Conservation (phyloP, 2,797 vertebrate genomes). For the Acestrorhynchus altus region DNA sequence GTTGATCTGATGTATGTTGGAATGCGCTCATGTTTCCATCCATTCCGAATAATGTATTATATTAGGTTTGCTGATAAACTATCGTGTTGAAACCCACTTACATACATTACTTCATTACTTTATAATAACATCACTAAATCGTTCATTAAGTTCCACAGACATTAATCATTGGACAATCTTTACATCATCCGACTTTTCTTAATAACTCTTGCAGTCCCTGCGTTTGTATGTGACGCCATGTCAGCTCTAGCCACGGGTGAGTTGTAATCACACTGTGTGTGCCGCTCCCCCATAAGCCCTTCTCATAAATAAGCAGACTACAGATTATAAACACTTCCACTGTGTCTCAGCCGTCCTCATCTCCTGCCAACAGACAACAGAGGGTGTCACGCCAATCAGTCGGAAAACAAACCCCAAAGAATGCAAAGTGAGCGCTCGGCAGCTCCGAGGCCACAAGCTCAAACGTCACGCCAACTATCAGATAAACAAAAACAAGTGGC, state of each 20-base stretch:
- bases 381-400: background rate
- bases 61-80: too few relatives aligned
- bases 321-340: conserved; percentile 40
- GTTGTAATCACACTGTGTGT: conserved; percentile 12
- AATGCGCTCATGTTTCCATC: too few relatives aligned
- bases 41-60: too few relatives aligned
- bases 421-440: background rate
- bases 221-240: background rate
- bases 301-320: conserved; percentile 32
- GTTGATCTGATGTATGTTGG: too few relatives aligned
- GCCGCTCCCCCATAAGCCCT: background rate
- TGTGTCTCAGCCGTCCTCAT: background rate
- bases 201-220: conserved; percentile 20
- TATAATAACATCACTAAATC: too few relatives aligned
- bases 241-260: background rate
- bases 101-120: too few relatives aligned
- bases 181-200: too few relatives aligned
- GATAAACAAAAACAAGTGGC: conserved; percentile 17
- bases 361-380: conserved; percentile 6
- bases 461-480: conserved; percentile 48
- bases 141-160: too few relatives aligned
- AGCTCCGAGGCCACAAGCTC: conserved; percentile 18
- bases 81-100: too few relatives aligned
- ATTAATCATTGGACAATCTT: too few relatives aligned
- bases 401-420: background rate